Conservation (phyloP, 2,888 invertebrate species). For the Odontocolon sp. region DNA sequence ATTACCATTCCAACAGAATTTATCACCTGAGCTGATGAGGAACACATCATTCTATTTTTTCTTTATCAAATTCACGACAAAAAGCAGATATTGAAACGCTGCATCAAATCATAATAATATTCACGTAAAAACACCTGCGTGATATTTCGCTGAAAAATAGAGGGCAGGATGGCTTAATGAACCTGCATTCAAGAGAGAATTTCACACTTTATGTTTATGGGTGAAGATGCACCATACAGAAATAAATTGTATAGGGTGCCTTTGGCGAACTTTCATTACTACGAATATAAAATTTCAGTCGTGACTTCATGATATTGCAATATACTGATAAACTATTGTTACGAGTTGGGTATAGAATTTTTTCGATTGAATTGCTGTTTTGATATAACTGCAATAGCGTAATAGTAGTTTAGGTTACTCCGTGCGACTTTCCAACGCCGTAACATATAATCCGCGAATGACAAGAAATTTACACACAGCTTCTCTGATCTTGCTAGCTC, state of each 20-base stretch:
- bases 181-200: background rate
- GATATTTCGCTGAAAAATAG: background rate
- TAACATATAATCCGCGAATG: too few species aligned
- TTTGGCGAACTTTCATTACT: background rate
- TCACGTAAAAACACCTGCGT: background rate
- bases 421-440: too few species aligned
- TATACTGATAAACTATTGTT: background rate
- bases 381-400: background rate
- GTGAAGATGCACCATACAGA: background rate
- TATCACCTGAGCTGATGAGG: background rate
- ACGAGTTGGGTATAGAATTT: background rate
- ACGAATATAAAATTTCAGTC: conserved; percentile 1
- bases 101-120: background rate
- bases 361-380: background rate
- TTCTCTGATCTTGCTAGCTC: too few species aligned
- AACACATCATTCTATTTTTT: background rate
- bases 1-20: background rate
- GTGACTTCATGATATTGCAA: background rate
- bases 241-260: background rate
- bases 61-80: background rate
- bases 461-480: too few species aligned
- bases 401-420: too few species aligned
- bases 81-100: background rate
- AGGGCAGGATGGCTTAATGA: conserved; percentile 15
- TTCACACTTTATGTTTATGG: background rate